phyloP scores from a whole-genome alignment of 2,888 invertebrate genomes.

The Lumbricus terrestris region DNA sequence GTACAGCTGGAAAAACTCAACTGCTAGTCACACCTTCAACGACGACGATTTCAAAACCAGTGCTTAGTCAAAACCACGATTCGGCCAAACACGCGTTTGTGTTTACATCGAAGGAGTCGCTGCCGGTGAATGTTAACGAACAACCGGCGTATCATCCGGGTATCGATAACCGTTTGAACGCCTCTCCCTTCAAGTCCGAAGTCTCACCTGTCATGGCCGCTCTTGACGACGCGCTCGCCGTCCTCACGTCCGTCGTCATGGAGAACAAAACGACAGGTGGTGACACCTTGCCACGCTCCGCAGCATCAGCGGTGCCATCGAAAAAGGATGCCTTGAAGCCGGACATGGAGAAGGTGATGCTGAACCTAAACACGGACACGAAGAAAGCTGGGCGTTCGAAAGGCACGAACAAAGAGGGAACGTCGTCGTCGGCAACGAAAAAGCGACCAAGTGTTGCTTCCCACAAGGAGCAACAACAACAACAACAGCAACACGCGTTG shows the following conservation, averaged over 20 bases:
- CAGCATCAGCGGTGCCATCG: not conserved
- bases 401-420: not conserved
- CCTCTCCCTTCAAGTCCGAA: not conserved
- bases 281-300: not conserved
- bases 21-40: not conserved
- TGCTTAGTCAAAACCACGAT: not conserved
- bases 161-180: not conserved
- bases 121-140: not conserved
- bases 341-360: not conserved
- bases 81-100: not conserved
- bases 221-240: conserved; percentile 21
- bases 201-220: conserved; percentile 22
- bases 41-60: not conserved
- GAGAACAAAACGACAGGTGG: not conserved
- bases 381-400: not conserved
- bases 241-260: conserved; percentile 17
- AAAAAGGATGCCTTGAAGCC: not conserved
- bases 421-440: not conserved
- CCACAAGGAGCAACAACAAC: conserved; percentile 5
- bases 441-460: too few species aligned
- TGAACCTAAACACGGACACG: not conserved
- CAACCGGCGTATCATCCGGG: not conserved
- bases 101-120: not conserved
- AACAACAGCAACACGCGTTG: too few species aligned
- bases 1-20: not conserved